These are phyloP conservation scores for western clawed frog (Xenopus tropicalis) DNA, from an alignment of 2,113 vertebrate genomes.

Conservation along the genomic window DNA sequence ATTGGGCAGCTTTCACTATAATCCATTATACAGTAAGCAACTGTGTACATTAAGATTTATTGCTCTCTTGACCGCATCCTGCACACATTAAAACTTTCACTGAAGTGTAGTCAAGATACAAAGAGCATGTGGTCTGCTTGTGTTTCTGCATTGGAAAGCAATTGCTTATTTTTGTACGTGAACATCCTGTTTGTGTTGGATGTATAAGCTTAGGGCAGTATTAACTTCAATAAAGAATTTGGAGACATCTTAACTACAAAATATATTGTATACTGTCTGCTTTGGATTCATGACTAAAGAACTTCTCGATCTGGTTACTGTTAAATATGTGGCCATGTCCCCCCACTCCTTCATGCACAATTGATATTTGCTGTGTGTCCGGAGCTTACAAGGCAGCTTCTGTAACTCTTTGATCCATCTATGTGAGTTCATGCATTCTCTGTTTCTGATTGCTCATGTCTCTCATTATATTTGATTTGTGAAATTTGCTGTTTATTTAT, in stretches of 20 bases:
- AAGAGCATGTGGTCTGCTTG: not conserved
- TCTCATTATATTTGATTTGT: no score
- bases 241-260: not conserved
- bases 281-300: no score
- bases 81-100: not conserved
- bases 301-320: no score
- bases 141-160: slow-evolving; percentile 15
- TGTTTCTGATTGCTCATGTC: no score
- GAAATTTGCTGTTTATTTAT: no score
- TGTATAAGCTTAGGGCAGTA: slow-evolving; percentile 22
- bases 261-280: no score
- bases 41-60: not conserved
- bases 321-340: no score
- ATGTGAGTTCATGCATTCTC: no score
- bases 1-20: not conserved
- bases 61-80: not conserved
- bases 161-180: slow-evolving; percentile 19
- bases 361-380: no score
- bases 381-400: no score
- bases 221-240: not conserved
- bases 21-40: not conserved
- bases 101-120: not conserved
- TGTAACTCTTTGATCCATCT: no score
- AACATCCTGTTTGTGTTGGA: slow-evolving; percentile 21
- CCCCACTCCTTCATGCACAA: no score